These are phyloP conservation scores for Plecturocebus donacophilus DNA, from an alignment of 2,113 vertebrate genomes.

Conservation along the genomic window DNA sequence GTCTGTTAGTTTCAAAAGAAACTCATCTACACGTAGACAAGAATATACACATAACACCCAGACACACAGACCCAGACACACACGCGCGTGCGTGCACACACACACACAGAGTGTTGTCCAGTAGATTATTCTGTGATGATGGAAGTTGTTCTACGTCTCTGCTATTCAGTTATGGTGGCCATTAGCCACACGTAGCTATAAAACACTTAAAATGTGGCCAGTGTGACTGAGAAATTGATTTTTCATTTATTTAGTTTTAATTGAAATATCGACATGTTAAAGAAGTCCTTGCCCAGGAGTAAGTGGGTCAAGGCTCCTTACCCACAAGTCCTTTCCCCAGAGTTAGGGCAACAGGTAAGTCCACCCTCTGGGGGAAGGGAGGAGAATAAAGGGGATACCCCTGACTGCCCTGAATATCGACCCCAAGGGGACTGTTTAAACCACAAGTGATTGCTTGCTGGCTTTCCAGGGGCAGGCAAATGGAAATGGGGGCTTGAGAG, in stretches of 20 bases:
- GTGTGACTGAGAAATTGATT: not conserved
- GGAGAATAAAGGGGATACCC: not conserved
- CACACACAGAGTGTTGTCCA: not conserved
- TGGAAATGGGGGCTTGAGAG: not conserved
- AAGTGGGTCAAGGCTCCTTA: not conserved
- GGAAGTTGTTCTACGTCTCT: not conserved
- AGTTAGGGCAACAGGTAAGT: not conserved
- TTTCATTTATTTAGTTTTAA: not conserved
- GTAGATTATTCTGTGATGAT: not conserved
- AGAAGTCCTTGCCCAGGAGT: not conserved
- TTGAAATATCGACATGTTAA: not conserved
- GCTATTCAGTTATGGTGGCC: not conserved
- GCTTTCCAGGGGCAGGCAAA: not conserved
- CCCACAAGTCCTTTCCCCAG: not conserved
- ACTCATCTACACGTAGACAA: not conserved
- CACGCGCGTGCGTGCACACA: no score
- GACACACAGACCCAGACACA: not conserved
- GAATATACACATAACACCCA: not conserved
- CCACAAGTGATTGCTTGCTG: not conserved
- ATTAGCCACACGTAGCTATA: not conserved
- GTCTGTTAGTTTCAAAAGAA: slow-evolving; percentile 3
- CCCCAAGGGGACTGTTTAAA: not conserved
- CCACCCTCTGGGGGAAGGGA: not conserved
- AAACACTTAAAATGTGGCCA: not conserved
- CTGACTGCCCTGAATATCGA: not conserved